phyloP scores from a whole-genome alignment of 2,888 invertebrate genomes.

The Cataglyphis livida region DNA sequence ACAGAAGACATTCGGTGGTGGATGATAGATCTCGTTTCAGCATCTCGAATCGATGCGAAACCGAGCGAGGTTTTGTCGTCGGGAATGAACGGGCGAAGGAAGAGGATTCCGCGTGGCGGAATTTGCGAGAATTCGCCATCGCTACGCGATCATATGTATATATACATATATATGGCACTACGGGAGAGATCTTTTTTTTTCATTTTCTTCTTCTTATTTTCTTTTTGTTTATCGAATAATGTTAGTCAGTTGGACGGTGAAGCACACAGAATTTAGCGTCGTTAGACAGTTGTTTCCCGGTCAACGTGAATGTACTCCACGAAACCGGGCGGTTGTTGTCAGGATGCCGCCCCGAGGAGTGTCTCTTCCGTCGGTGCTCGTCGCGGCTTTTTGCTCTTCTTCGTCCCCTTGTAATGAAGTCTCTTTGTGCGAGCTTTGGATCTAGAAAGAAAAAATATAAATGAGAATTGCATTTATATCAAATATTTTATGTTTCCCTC shows the following conservation, averaged over 20 bases:
- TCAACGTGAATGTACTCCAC: conserved; percentile 97
- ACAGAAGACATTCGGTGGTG: conserved; percentile 45
- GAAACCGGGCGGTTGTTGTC: conserved; percentile 94
- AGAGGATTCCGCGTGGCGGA: neutral
- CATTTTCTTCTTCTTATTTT: neutral
- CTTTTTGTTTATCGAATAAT: conserved; percentile 64
- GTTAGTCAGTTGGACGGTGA: conserved; percentile 81
- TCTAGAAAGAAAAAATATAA: conserved; percentile 75
- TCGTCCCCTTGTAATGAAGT: conserved; percentile 86
- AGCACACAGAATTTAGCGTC: conserved; percentile 76
- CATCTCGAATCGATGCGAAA: neutral
- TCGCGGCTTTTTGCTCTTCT: conserved; percentile 81
- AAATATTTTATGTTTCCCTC: too few species aligned
- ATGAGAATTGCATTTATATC: neutral
- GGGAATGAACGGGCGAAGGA: neutral
- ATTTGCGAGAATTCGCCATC: neutral
- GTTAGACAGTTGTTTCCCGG: conserved; percentile 94
- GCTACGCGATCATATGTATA: neutral
- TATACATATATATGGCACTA: conserved; percentile 37
- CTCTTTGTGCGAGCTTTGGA: conserved; percentile 87
- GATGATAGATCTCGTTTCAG: neutral
- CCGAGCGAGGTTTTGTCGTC: conserved; percentile 9
- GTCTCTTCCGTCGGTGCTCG: conserved; percentile 90
- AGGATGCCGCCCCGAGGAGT: conserved; percentile 91
- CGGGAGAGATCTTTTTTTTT: conserved; percentile 32